Base-by-base conservation (phyloP, 64 coral and sea anemone genomes). In the Montipora cactus region DNA sequence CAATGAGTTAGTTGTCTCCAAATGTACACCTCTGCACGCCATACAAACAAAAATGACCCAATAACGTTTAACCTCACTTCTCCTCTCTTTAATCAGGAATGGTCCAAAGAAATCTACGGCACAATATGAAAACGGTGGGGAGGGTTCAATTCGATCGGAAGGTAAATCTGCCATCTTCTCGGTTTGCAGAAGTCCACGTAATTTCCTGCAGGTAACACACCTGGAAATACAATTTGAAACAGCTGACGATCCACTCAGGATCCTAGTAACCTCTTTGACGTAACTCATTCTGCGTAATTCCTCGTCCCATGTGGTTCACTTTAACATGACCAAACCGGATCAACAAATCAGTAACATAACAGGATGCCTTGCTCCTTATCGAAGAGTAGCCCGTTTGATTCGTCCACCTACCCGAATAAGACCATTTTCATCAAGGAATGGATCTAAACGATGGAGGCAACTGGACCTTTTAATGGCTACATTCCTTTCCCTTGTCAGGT, bases 51-150 rank as follows among this genome's bases (percentile, higher is more conserved):
- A 67, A 3, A 84, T 67, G 6, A 87, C 68, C 15, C 68, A 37
- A 88, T 75, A 88, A 6, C 69, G 11, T 47, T 88, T 88, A n/a
- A 88, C 8, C 16, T n/a, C 18, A 48, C 45, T 58, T 14, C 84
- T 88, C 22, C 28, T 73, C 48, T 88, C 84, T 21, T 88, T 71
- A 8, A 51, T 23, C 11, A 88, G 44, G 44, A 71, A 88, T 11
- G 69, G 84, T 10, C 84, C 66, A 52, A 88, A 74, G 47, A 22
- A 58, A 44, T 83, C 80, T 22, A 83, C 80, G 5, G 21, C 80
- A 58, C 80, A 83, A 62, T 88, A 88, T 8, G 84, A n/a, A 44
- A 88, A 88, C 6, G 68, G 69, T 8, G 67, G 84, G 5, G 68
- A 47, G 11, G 68, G 68, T 25, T 88, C 67, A 12, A 88, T 5